phyloP scores from a whole-genome alignment of 1,140 invertebrate species.

The Venustaconcha ellipsiformis region DNA sequence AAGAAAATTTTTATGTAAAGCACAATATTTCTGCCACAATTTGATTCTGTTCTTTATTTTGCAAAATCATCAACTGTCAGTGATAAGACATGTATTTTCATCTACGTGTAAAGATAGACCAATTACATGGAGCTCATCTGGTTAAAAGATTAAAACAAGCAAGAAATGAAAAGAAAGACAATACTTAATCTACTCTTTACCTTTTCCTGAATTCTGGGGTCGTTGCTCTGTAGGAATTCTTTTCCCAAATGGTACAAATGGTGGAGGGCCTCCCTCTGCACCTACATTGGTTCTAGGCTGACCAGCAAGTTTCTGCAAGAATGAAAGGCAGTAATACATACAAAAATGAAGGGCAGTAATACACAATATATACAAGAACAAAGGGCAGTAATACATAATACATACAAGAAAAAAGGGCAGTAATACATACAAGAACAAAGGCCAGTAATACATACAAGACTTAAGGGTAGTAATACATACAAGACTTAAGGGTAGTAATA shows the following conservation, averaged over 20 bases:
- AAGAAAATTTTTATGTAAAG: too few relatives aligned
- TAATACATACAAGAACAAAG: too few relatives aligned
- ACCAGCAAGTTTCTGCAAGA: constrained; percentile 77
- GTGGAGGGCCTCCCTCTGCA: constrained; percentile 82
- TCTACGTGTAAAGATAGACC: neutral
- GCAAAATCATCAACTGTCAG: too few relatives aligned
- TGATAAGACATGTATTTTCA: neutral
- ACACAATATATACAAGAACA: too few relatives aligned
- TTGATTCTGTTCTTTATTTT: too few relatives aligned
- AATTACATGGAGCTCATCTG: neutral
- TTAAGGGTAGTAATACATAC: neutral
- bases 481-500: too few relatives aligned
- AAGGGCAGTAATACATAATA: too few relatives aligned
- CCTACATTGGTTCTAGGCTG: constrained; percentile 68
- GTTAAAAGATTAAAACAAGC: neutral
- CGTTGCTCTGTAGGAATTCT: constrained; percentile 69
- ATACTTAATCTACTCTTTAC: constrained; percentile 9
- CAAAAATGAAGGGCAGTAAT: constrained; percentile 21
- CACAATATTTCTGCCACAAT: too few relatives aligned
- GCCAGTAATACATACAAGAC: constrained; percentile 10
- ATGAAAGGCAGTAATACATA: too few relatives aligned
- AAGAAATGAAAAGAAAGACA: neutral
- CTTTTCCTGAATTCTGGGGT: constrained; percentile 1
- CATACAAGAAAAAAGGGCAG: constrained; percentile 20
- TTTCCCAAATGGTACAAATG: constrained; percentile 92